Evolutionary conservation across 2,797 vertebrate genomes (phyloP).

Genomic region (Sorex maritimensis): DNA sequence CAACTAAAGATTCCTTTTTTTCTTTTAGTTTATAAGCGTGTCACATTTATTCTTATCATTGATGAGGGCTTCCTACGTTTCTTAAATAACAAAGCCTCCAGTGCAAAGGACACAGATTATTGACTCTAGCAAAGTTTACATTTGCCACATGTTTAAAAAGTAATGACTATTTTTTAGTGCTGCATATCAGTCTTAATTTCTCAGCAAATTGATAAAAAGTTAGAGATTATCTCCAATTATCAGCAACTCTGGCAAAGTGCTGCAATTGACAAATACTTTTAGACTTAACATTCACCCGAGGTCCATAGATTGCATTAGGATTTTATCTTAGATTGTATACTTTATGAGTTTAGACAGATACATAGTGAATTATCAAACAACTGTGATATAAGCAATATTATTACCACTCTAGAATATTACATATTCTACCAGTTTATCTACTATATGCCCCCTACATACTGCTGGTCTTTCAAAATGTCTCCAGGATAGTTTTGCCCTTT

Average conservation of each 20-base stretch:
- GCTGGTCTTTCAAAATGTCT: not conserved
- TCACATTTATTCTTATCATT: constrained; percentile 68
- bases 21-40: constrained; percentile 21
- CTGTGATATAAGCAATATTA: not conserved
- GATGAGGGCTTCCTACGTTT: constrained; percentile 71
- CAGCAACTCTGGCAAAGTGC: not conserved
- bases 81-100: constrained; percentile 20
- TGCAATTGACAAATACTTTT: not conserved
- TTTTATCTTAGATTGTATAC: not conserved
- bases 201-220: not conserved
- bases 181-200: not conserved
- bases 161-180: not conserved
- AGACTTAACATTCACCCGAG: not conserved
- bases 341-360: not conserved
- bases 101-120: not conserved
- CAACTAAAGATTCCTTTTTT: not conserved
- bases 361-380: not conserved
- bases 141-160: not conserved
- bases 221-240: not conserved
- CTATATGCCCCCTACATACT: not conserved
- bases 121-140: not conserved
- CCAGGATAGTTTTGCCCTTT: not conserved
- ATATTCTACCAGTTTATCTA: not conserved
- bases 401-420: not conserved
- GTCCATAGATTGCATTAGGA: not conserved